These are phyloP conservation scores for Epizoanthus stellaris DNA, from an alignment of 92 coral and sea anemone genomes.

Conservation along the genomic window DNA sequence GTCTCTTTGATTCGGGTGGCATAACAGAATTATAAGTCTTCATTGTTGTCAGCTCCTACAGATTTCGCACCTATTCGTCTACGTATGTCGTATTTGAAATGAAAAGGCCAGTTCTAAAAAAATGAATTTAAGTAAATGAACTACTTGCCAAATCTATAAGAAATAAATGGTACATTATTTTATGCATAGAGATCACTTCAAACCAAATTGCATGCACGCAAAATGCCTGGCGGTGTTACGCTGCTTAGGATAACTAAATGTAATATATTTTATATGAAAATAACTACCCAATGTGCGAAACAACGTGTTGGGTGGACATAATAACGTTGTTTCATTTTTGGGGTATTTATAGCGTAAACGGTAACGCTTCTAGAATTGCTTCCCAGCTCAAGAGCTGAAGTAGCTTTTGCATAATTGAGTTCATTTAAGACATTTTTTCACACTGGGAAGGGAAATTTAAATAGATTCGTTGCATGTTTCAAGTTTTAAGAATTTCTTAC, in stretches of 20 bases:
- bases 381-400: neutral
- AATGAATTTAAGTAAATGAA: neutral
- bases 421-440: neutral
- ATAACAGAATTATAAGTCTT: neutral
- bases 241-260: too few relatives aligned
- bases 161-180: neutral
- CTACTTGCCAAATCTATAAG: neutral
- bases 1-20: neutral
- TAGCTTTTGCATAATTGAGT: neutral
- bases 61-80: slow-evolving; percentile 24
- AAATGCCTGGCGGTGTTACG: too few relatives aligned
- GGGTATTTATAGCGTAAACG: too few relatives aligned
- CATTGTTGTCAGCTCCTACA: slow-evolving; percentile 15
- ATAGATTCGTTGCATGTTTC: neutral
- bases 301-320: too few relatives aligned
- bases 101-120: neutral
- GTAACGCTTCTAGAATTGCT: too few relatives aligned
- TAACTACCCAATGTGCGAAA: too few relatives aligned
- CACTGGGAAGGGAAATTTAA: neutral
- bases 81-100: neutral
- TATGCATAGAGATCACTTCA: too few relatives aligned
- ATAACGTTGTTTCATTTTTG: too few relatives aligned
- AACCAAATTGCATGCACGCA: neutral
- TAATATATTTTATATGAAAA: too few relatives aligned
- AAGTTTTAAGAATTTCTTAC: slow-evolving; percentile 46